These are phyloP conservation scores for Cephus spinipes DNA, from an alignment of 2,888 invertebrate genomes.

Conservation along the genomic window DNA sequence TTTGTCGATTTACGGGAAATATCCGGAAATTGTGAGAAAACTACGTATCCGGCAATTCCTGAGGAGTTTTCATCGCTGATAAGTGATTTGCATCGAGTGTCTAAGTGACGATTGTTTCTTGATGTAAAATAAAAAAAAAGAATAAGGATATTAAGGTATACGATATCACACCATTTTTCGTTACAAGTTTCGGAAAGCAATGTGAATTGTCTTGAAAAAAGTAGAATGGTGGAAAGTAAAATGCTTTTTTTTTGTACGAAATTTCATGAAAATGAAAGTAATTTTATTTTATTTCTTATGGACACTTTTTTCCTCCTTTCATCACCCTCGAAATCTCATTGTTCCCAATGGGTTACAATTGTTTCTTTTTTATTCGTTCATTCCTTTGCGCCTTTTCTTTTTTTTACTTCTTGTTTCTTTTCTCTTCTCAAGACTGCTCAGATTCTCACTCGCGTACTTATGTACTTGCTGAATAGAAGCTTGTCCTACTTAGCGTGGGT, in stretches of 20 bases:
- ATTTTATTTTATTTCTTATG: not conserved
- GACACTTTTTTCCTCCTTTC: conserved; percentile 21
- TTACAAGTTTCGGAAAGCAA: not conserved
- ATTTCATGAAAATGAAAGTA: not conserved
- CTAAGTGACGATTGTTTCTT: not conserved
- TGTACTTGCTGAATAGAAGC: conserved; percentile 24
- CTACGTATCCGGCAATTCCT: not conserved
- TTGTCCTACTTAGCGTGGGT: conserved; percentile 31
- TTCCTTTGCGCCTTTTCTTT: conserved; percentile 12
- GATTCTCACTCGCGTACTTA: not conserved
- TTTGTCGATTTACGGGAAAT: not conserved
- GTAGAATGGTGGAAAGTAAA: not conserved
- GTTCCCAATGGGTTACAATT: conserved; percentile 4
- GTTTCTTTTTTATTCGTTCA: conserved; percentile 9
- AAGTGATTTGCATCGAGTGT: not conserved
- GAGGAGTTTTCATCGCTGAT: not conserved
- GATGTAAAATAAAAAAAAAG: not conserved
- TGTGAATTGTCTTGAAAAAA: not conserved
- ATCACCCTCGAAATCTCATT: conserved; percentile 8
- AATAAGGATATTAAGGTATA: not conserved
- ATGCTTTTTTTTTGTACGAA: not conserved
- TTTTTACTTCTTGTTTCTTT: conserved; percentile 8
- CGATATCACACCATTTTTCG: not conserved
- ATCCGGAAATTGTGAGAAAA: not conserved
- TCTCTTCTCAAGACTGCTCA: conserved; percentile 6